phyloP scores from a whole-genome alignment of 2,797 vertebrate species.

The Nothura maculosa region DNA sequence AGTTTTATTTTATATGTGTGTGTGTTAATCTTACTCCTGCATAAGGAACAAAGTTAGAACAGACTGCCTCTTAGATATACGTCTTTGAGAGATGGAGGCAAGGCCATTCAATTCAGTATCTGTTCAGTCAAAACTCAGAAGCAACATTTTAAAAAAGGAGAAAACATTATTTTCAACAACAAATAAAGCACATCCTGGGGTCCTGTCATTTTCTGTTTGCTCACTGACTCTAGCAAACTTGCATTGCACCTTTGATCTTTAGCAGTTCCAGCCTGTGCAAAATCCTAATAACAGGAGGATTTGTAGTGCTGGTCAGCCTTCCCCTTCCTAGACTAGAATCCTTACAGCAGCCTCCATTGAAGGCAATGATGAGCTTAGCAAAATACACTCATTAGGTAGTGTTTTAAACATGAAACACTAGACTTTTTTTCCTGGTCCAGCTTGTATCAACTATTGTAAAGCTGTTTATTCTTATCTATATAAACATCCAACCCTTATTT shows the following conservation, averaged over 20 bases:
- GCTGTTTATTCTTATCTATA: not conserved
- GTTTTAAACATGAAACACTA: not conserved
- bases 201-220: not conserved
- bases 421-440: not conserved
- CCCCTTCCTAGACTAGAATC: not conserved
- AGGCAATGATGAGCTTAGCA: not conserved
- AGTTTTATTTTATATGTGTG: conserved; percentile 68
- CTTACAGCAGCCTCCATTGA: not conserved
- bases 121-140: conserved; percentile 26
- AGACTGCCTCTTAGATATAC: conserved; percentile 36
- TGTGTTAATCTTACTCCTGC: conserved; percentile 66
- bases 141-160: not conserved
- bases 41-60: conserved; percentile 56
- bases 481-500: not conserved
- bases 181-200: not conserved
- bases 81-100: not conserved
- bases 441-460: not conserved
- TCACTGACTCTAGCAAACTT: not conserved
- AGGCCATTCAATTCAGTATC: not conserved
- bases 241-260: not conserved
- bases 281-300: not conserved
- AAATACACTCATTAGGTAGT: not conserved
- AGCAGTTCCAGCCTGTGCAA: not conserved
- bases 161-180: not conserved
- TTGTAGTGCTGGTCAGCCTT: not conserved